Conservation (phyloP, 2,888 invertebrate species). For the Drosophila subquinaria region DNA sequence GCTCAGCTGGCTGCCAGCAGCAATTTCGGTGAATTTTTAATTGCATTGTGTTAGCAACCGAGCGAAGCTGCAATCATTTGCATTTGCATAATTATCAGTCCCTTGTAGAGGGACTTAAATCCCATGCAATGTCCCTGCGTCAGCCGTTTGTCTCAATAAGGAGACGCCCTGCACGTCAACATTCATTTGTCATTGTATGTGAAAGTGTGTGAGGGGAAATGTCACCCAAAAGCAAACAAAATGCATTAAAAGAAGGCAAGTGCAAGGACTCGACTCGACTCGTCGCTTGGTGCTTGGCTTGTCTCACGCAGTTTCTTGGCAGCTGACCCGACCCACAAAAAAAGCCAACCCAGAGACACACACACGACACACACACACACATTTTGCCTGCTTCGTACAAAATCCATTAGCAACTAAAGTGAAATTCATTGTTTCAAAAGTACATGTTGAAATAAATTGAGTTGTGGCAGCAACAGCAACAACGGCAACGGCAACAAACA, state of each 20-base stretch:
- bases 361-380: constrained; percentile 4
- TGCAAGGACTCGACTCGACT: constrained; percentile 27
- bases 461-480: constrained; percentile 74
- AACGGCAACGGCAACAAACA: constrained; percentile 6
- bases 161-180: constrained; percentile 59
- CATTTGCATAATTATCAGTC: constrained; percentile 71
- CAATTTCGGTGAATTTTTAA: constrained; percentile 68
- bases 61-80: constrained; percentile 43
- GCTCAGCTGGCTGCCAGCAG: constrained; percentile 24
- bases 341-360: constrained; percentile 34
- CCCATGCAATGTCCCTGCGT: constrained; percentile 36
- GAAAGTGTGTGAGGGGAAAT: constrained; percentile 32
- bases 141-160: constrained; percentile 75
- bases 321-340: constrained; percentile 66
- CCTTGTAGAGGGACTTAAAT: neutral
- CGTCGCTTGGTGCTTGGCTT: constrained; percentile 48
- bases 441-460: constrained; percentile 83
- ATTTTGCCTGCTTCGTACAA: constrained; percentile 65
- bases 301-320: constrained; percentile 69
- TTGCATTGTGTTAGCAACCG: constrained; percentile 52
- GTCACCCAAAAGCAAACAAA: constrained; percentile 67
- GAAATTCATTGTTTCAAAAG: constrained; percentile 82
- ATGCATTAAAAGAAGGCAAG: constrained; percentile 72
- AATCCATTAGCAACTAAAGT: constrained; percentile 83
- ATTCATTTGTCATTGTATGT: constrained; percentile 75